These are phyloP conservation scores for Psilopsiagon aurifrons DNA, from an alignment of 2,113 vertebrate genomes.

Conservation along the genomic window DNA sequence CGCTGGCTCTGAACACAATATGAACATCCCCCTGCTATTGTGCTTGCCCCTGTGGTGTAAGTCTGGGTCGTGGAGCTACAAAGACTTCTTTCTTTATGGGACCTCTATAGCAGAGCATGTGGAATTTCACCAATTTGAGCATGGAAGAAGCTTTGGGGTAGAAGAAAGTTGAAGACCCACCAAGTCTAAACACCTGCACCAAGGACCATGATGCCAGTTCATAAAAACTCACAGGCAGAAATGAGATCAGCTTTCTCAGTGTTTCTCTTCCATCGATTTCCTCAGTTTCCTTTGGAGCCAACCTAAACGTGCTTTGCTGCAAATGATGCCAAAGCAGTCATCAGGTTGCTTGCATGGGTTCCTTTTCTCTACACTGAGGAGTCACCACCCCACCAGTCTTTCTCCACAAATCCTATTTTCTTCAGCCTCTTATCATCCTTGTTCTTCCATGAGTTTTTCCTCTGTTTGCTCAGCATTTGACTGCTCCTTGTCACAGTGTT, in stretches of 20 bases:
- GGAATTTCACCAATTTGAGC: neutral
- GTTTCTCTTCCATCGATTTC: neutral
- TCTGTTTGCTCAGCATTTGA: neutral
- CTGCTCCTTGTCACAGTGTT: neutral
- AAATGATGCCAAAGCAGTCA: neutral
- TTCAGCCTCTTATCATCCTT: neutral
- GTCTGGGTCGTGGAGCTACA: neutral
- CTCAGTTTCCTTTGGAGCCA: neutral
- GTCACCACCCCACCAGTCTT: neutral
- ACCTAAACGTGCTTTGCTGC: neutral
- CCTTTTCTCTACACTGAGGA: neutral
- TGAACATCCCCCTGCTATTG: fast-evolving
- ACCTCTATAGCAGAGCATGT: neutral
- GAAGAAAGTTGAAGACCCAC: neutral
- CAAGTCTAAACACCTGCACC: neutral
- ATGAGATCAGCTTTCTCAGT: neutral
- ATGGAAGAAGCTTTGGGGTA: neutral
- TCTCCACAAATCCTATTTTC: neutral
- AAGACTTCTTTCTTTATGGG: neutral
- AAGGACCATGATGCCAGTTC: neutral
- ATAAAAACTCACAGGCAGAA: neutral
- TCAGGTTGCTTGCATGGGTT: neutral
- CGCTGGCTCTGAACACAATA: neutral
- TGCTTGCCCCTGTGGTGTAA: neutral
- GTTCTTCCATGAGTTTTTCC: neutral